Percentiles rank a stretch among this genome's conserved stretches.
Conservation (phyloP, 2,113 vertebrate genomes). For the Bubo scandiacus region DNA sequence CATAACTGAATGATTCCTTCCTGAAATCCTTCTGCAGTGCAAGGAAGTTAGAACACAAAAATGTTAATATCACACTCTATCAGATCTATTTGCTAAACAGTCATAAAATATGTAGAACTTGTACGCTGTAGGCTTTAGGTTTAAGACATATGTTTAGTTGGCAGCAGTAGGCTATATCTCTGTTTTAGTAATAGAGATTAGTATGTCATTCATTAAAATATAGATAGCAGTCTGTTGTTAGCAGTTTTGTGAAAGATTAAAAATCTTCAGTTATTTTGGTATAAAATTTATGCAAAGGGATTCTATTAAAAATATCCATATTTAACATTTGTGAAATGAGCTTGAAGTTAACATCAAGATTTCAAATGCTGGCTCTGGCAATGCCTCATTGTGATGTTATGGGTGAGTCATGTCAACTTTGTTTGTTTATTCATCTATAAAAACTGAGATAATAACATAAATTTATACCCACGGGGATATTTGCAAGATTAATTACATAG, state of each 20-base stretch:
- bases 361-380: not conserved
- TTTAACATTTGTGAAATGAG: not conserved
- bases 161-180: accelerated
- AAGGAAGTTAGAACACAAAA: not conserved
- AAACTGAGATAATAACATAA: not conserved
- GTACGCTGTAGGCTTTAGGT: not conserved
- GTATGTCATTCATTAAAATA: not conserved
- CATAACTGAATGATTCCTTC: not conserved
- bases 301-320: not conserved
- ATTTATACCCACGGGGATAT: not conserved
- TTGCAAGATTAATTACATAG: not conserved
- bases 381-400: not conserved
- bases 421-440: not conserved
- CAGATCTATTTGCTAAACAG: not conserved
- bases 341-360: not conserved
- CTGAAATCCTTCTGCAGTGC: not conserved
- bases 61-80: not conserved
- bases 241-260: not conserved
- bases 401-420: not conserved
- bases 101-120: not conserved
- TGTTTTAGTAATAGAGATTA: not conserved
- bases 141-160: not conserved
- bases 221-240: not conserved
- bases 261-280: not conserved
- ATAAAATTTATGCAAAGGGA: not conserved